Conservation (phyloP, 2,888 invertebrate genomes). For the Anodontia alba region DNA sequence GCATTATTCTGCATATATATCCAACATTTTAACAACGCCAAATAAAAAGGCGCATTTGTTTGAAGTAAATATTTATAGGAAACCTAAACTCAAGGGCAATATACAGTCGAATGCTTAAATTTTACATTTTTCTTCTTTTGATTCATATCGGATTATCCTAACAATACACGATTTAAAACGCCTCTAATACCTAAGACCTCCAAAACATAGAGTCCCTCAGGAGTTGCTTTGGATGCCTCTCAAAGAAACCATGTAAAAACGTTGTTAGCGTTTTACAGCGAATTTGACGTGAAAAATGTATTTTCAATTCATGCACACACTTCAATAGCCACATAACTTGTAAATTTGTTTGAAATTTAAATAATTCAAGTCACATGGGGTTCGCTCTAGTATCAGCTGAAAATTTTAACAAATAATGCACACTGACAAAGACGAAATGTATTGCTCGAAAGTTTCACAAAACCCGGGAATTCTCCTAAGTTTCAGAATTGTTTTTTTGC, state of each 20-base stretch:
- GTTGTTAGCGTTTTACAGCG: slow-evolving; percentile 5
- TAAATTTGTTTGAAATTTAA: slow-evolving; percentile 58
- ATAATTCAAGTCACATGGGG: slow-evolving; percentile 49
- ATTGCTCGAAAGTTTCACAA: slow-evolving; percentile 34
- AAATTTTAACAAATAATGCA: slow-evolving; percentile 51
- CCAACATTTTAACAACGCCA: too few relatives aligned
- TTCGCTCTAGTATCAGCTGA: slow-evolving; percentile 37
- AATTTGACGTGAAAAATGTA: slow-evolving; percentile 49
- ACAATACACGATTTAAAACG: slow-evolving; percentile 16
- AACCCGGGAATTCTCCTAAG: slow-evolving; percentile 30
- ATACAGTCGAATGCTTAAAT: slow-evolving; percentile 2
- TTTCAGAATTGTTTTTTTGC: slow-evolving; percentile 12
- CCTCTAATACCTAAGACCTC: not conserved
- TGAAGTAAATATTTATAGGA: too few relatives aligned
- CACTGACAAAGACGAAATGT: slow-evolving; percentile 58
- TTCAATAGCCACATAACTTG: slow-evolving; percentile 47
- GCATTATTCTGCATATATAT: too few relatives aligned
- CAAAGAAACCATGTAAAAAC: slow-evolving; percentile 1
- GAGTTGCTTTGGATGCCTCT: not conserved
- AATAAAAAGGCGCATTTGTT: too few relatives aligned
- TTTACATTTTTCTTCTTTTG: not conserved
- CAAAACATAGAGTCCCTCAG: not conserved
- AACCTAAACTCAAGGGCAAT: too few relatives aligned
- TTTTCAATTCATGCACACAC: slow-evolving; percentile 58
- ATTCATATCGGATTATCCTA: slow-evolving; percentile 1